Evolutionary conservation across 2,888 invertebrate species (phyloP), one percentile per base, ranked within the genome.

Genomic region (Metalampra italica): DNA sequence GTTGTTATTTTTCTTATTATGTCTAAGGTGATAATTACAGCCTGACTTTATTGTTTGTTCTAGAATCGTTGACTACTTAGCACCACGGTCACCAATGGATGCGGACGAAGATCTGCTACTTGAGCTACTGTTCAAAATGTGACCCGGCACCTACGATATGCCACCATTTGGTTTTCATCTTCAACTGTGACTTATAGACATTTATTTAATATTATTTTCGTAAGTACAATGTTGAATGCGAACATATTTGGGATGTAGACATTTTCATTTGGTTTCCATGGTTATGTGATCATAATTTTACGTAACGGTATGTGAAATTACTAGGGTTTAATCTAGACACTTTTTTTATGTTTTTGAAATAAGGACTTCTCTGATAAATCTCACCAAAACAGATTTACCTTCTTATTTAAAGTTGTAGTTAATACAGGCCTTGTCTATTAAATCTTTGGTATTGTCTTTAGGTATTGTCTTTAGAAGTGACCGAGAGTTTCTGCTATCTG

Each of bases 51-150:
- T 11, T 37, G n/a, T 40, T 39, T 56, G 53, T 71, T 70, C 11
- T 61, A 86, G 88, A 74, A 79, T 82, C 60, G 78, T 89, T 64
- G 79, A 89, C 68, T 89, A 89, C 63, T 71, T 89, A 71, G 83
- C 89, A 60, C 88, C 89, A 42, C 76, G 79, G 67, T 86, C 89
- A 55, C 89, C 89, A 54, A 83, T 89, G 88, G 84, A 85, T 60
- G 89, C 86, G 55, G 88, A 88, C 56, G 89, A 89, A 64, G 87
- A 89, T 45, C 70, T 89, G 47, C 78, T 89, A 49, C 78, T 89
- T 56, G 88, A 88, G 66, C 78, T 89, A 64, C 74, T 89, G 64
- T 89, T 89, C 71, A 84, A 81, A 71, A 86, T 83, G 76, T 89
- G 69, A 87, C 64, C 59, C 61, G 62, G n/a, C 39, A 29, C 13